Evolutionary conservation across 2,113 vertebrate species (phyloP).

Genomic region (Gavia stellata): DNA sequence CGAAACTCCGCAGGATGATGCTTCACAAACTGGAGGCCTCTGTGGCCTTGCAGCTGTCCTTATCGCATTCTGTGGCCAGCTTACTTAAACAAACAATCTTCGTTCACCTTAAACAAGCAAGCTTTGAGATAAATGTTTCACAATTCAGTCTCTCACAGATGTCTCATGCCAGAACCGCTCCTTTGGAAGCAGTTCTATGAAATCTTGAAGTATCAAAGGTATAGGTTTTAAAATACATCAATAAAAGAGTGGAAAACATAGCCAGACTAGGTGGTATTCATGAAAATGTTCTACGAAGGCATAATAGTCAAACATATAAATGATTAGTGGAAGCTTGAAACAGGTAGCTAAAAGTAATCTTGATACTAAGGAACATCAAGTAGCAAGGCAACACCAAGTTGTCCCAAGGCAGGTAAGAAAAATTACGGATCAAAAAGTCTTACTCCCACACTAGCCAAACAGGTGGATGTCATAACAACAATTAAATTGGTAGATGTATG

Average conservation of each 20-base stretch:
- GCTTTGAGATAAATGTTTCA: too few relatives aligned
- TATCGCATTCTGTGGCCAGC: too few relatives aligned
- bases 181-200: neutral
- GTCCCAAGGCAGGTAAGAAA: neutral
- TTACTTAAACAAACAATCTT: too few relatives aligned
- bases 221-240: neutral
- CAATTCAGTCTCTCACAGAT: too few relatives aligned
- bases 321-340: neutral
- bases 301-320: neutral
- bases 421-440: neutral
- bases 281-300: neutral
- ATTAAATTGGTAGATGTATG: neutral
- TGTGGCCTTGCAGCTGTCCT: too few relatives aligned
- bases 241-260: neutral
- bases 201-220: neutral
- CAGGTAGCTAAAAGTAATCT: neutral
- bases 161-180: neutral
- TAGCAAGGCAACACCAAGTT: neutral
- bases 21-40: too few relatives aligned
- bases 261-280: neutral
- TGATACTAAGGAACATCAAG: neutral
- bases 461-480: neutral
- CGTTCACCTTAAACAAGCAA: too few relatives aligned
- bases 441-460: neutral
- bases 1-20: too few relatives aligned